A percentile compares a stretch with the other conserved stretches of the same genome.
Conservation (phyloP, 2,797 vertebrate species). For the Sciurus carolinensis region DNA sequence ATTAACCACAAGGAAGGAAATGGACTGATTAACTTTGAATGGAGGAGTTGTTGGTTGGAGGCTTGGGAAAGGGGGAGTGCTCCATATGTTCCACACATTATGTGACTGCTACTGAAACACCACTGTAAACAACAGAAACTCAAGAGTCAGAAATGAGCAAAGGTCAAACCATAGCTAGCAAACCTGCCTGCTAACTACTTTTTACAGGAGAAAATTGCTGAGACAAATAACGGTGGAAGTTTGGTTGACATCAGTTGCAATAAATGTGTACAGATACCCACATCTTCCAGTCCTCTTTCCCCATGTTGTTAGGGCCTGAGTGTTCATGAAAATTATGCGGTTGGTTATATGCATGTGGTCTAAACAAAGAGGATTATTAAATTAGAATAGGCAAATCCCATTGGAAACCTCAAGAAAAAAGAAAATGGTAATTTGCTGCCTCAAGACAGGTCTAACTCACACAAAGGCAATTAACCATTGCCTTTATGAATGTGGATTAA, state of each 20-base stretch:
- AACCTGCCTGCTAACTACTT: neutral
- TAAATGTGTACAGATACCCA: neutral
- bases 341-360: neutral
- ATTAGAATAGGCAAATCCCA: constrained; percentile 36
- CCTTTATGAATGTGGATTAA: neutral
- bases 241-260: constrained; percentile 14
- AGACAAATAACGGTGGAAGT: constrained; percentile 53
- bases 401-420: constrained; percentile 49
- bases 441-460: neutral
- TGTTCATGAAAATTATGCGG: constrained; percentile 4
- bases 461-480: constrained; percentile 44
- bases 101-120: neutral
- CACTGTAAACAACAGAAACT: neutral
- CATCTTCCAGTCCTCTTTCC: neutral
- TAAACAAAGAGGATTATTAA: constrained; percentile 54
- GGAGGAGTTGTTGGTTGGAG: neutral
- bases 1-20: neutral
- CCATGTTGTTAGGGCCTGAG: neutral
- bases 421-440: constrained; percentile 53
- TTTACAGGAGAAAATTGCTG: constrained; percentile 18
- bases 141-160: constrained; percentile 11
- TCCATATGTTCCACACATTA: neutral
- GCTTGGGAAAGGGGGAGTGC: neutral
- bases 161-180: constrained; percentile 38
- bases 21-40: neutral